Conservation (phyloP, 2,888 invertebrate species). For the Spialia ferax region DNA sequence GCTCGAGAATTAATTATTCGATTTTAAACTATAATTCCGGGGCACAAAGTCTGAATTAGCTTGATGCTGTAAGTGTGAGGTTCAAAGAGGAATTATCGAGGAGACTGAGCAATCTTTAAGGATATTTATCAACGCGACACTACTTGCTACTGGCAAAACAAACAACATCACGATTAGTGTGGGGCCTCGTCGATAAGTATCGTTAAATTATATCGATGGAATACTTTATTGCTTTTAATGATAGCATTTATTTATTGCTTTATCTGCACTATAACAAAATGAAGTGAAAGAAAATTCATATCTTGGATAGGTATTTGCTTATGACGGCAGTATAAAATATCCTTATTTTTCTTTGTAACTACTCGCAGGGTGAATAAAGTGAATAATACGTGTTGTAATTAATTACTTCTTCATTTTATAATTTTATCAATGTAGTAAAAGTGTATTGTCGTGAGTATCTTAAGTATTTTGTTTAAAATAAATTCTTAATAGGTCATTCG, state of each 20-base stretch:
- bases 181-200: constrained; percentile 42
- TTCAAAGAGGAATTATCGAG: constrained; percentile 79
- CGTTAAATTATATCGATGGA: constrained; percentile 28
- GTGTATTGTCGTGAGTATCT: no score
- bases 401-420: no score
- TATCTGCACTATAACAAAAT: not conserved
- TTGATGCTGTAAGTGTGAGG: constrained; percentile 62
- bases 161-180: constrained; percentile 74
- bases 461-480: no score
- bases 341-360: no score
- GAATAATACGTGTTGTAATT: no score
- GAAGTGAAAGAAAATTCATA: not conserved
- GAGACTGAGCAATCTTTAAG: constrained; percentile 82
- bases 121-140: constrained; percentile 85
- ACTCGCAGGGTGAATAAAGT: no score
- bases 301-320: not conserved
- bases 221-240: constrained; percentile 14
- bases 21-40: constrained; percentile 52
- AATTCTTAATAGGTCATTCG: no score
- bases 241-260: constrained; percentile 23
- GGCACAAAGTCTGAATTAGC: constrained; percentile 51
- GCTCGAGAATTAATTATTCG: constrained; percentile 41
- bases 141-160: constrained; percentile 84
- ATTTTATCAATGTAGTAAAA: no score
- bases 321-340: not conserved